phyloP scores from a whole-genome alignment of 2,888 invertebrate species.

The Ypsolopha sequella region DNA sequence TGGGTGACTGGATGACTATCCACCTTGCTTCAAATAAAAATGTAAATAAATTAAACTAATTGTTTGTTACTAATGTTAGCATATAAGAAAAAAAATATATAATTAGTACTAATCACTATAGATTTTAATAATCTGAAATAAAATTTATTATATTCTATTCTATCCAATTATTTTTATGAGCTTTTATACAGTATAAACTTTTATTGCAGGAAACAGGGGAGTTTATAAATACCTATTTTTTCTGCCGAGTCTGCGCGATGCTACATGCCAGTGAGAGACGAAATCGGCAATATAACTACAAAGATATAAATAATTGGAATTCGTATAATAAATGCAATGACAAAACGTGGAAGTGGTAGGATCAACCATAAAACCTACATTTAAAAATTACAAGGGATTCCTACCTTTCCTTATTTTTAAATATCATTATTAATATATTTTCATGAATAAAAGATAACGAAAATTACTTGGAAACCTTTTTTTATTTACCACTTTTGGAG shows the following conservation, averaged over 20 bases:
- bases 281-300: constrained; percentile 71
- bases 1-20: too few relatives aligned
- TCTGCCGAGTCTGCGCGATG: constrained; percentile 91
- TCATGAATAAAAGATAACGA: background rate
- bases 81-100: constrained; percentile 2
- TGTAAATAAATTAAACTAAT: too few relatives aligned
- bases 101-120: background rate
- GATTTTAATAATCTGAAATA: background rate
- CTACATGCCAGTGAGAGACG: constrained; percentile 75
- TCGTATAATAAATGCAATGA: constrained; percentile 79
- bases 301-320: constrained; percentile 95
- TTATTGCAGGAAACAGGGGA: constrained; percentile 84
- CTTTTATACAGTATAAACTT: too few relatives aligned
- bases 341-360: constrained; percentile 26
- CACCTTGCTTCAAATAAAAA: too few relatives aligned
- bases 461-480: background rate
- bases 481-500: background rate
- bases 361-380: too few relatives aligned
- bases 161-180: too few relatives aligned
- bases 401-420: too few relatives aligned
- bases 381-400: too few relatives aligned
- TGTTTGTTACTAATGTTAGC: too few relatives aligned
- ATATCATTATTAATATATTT: too few relatives aligned
- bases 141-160: too few relatives aligned
- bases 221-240: constrained; percentile 96